Evolutionary conservation across 1,140 invertebrate species (phyloP).

Genomic region (Pseudachorutes palmiensis): DNA sequence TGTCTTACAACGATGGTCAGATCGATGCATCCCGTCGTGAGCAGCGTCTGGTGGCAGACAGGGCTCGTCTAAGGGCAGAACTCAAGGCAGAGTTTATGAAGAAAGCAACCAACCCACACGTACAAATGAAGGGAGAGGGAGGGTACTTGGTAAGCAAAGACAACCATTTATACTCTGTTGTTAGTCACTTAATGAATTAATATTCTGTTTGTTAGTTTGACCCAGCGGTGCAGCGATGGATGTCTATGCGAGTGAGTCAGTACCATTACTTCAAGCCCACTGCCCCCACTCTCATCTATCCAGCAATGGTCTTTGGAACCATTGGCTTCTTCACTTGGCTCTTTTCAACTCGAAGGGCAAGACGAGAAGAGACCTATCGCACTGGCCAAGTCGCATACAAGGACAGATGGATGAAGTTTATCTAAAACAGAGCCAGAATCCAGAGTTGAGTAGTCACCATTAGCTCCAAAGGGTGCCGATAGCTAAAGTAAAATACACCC

Average conservation of each 20-base stretch:
- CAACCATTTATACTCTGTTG: not conserved
- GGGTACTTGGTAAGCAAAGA: constrained; percentile 53
- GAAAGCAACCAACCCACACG: constrained; percentile 56
- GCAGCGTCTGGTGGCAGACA: constrained; percentile 48
- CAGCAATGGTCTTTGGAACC: constrained; percentile 49
- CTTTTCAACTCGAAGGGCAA: constrained; percentile 46
- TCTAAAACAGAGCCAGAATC: too few relatives aligned
- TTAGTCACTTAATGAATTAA: not conserved
- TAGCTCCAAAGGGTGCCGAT: too few relatives aligned
- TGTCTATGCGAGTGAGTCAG: constrained; percentile 55
- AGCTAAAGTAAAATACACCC: too few relatives aligned
- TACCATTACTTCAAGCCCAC: constrained; percentile 61
- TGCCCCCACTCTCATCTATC: constrained; percentile 49
- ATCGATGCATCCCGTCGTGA: constrained; percentile 42
- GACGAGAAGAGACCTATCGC: constrained; percentile 51
- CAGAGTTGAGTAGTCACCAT: too few relatives aligned
- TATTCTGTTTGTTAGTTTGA: constrained; percentile 60
- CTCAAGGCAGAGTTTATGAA: constrained; percentile 61
- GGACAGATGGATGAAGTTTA: constrained; percentile 56
- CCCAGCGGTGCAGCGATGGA: constrained; percentile 58
- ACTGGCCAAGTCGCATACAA: constrained; percentile 62
- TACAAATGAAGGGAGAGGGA: constrained; percentile 47
- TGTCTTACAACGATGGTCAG: constrained; percentile 35
- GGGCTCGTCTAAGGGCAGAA: constrained; percentile 48
- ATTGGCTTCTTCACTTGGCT: constrained; percentile 49